Percentiles rank a stretch among this genome's conserved stretches.
Evolutionary conservation across 2,113 vertebrate genomes (phyloP).

Genomic region (Reinhardtius hippoglossoides): DNA sequence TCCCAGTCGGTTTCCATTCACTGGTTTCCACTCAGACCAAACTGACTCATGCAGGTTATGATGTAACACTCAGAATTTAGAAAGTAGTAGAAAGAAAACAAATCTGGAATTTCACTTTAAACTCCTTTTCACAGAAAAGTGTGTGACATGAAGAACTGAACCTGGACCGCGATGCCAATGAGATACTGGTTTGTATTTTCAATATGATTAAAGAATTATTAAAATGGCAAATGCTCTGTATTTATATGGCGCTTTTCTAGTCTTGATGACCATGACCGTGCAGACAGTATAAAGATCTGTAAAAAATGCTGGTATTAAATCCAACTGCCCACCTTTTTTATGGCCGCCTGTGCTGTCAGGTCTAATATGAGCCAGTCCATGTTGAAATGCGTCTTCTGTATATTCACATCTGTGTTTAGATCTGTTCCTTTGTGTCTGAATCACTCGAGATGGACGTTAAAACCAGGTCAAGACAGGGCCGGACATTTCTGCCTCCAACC

Average conservation of each 20-base stretch:
- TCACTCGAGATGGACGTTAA: too few relatives aligned
- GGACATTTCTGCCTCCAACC: too few relatives aligned
- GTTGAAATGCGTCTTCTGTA: too few relatives aligned
- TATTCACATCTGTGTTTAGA: too few relatives aligned
- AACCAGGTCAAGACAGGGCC: too few relatives aligned
- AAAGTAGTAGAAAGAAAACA: constrained; percentile 35
- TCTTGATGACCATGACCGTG: neutral
- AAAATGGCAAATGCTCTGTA: too few relatives aligned
- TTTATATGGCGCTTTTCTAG: too few relatives aligned
- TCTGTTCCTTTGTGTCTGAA: too few relatives aligned
- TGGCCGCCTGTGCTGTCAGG: too few relatives aligned
- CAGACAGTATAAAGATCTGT: neutral
- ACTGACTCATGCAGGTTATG: constrained; percentile 66
- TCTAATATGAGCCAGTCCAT: too few relatives aligned
- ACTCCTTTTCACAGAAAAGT: neutral
- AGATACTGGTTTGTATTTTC: neutral
- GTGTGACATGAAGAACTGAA: neutral
- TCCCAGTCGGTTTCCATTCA: constrained; percentile 63
- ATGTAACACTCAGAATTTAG: constrained; percentile 51
- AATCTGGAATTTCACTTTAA: constrained; percentile 31
- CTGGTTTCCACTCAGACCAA: constrained; percentile 53
- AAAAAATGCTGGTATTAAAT: too few relatives aligned
- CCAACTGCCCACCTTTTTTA: too few relatives aligned
- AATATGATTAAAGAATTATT: neutral
- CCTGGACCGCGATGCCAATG: neutral